Conservation (phyloP, 2,113 vertebrate genomes). For the Stercorarius parasiticus region DNA sequence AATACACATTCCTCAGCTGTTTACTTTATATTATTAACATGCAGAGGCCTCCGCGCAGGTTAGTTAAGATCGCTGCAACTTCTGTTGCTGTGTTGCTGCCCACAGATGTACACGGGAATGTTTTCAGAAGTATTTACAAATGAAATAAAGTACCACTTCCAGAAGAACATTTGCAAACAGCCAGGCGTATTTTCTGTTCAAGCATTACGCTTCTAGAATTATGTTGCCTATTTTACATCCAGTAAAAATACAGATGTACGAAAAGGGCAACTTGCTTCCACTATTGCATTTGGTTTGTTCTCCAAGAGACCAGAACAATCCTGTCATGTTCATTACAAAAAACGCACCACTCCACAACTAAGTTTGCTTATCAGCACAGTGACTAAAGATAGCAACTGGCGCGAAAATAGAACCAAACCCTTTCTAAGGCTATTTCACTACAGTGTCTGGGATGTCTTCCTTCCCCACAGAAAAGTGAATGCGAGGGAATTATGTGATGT, state of each 20-base stretch:
- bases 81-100: not conserved
- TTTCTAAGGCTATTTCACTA: not conserved
- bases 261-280: not conserved
- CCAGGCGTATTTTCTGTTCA: not conserved
- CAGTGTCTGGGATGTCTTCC: not conserved
- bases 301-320: not conserved
- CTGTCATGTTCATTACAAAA: not conserved
- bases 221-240: not conserved
- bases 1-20: constrained; percentile 53
- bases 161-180: not conserved
- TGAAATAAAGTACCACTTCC: not conserved
- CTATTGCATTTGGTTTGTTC: not conserved
- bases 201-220: not conserved
- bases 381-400: not conserved
- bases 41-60: constrained; percentile 33
- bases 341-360: not conserved
- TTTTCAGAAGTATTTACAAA: not conserved
- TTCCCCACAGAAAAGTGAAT: not conserved
- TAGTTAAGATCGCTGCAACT: not conserved
- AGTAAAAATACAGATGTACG: not conserved
- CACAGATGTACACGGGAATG: not conserved
- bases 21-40: constrained; percentile 50
- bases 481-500: not conserved
- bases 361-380: not conserved
- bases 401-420: not conserved